Evolutionary conservation across 2,113 vertebrate species (phyloP), one percentile per base, ranked within the genome.

Genomic region (Eulemur macaco): DNA sequence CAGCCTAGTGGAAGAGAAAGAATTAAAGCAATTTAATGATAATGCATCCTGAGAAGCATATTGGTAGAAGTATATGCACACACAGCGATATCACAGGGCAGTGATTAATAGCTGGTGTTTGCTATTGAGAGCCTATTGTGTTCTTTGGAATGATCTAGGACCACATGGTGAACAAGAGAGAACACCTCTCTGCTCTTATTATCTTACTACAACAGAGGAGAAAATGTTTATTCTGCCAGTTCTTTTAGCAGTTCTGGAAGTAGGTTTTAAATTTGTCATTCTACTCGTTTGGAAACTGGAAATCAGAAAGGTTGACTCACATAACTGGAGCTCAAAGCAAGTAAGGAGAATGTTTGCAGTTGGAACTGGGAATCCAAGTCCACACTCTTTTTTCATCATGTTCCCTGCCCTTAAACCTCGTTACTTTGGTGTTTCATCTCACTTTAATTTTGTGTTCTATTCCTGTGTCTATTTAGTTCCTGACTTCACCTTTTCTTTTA

Each of bases 311-410:
- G 5, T 63, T 94, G 68, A 82, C n/a, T 69, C 7, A 27, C 6
- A 10, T 20, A 80, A 63, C 34, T 31, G 63, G 52, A 15, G 52
- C 8, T 39, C n/a, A 52, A 20, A 69, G 63, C 27, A 54, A 54
- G 45, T 66, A 54, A n/a, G 31, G 29, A 69, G n/a, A 76, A 52
- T 25, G 25, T 39, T 29, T 86, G 74, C 5, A 11, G 15, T 8
- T 54, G 13, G 34, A 60, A 42, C 13, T 52, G 45, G 66, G 54
- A 83, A 39, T 27, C 18, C 31, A 29, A 34, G 45, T 14, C 13
- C 31, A 20, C 0, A 3, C 25, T 54, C 10, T 86, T 50, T 73
- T 14, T 0, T 4, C 7, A 0, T 69, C n/a, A 2, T 6, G 0
- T n/a, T 52, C 18, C 13, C n/a, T 66, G 10, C 54, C 13, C 8